Evolutionary conservation across 2,888 invertebrate species (phyloP).

Genomic region (Germaria angustata): DNA sequence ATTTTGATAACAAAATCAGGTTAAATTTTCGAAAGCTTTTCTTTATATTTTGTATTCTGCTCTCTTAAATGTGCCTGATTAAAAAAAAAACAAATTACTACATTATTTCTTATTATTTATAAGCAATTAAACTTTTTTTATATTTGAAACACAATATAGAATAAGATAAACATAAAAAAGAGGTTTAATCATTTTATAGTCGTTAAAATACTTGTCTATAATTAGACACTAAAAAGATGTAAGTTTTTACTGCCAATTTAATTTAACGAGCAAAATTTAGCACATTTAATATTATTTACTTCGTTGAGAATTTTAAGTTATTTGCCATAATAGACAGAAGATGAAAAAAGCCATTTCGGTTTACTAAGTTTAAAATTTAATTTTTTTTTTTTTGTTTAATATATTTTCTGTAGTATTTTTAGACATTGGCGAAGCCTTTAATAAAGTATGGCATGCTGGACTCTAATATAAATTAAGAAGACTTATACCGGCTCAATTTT

Average conservation of each 20-base stretch:
- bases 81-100: too few relatives aligned
- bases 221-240: background rate
- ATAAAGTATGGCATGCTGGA: too few relatives aligned
- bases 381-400: background rate
- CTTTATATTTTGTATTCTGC: too few relatives aligned
- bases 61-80: too few relatives aligned
- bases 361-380: background rate
- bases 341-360: too few relatives aligned
- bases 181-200: background rate
- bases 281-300: background rate
- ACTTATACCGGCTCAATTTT: too few relatives aligned
- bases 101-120: too few relatives aligned
- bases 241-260: background rate
- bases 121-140: background rate
- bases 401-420: too few relatives aligned
- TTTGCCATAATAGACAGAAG: background rate
- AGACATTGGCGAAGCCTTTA: too few relatives aligned
- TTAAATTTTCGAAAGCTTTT: too few relatives aligned
- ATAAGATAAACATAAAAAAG: background rate
- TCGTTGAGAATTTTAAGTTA: background rate
- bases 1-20: too few relatives aligned
- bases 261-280: background rate
- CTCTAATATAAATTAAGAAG: too few relatives aligned
- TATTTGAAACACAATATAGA: background rate
- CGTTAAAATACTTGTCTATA: background rate